These are phyloP conservation scores for Lordiphosa andalusiaca DNA, from an alignment of 2,888 invertebrate genomes.

Conservation along the genomic window DNA sequence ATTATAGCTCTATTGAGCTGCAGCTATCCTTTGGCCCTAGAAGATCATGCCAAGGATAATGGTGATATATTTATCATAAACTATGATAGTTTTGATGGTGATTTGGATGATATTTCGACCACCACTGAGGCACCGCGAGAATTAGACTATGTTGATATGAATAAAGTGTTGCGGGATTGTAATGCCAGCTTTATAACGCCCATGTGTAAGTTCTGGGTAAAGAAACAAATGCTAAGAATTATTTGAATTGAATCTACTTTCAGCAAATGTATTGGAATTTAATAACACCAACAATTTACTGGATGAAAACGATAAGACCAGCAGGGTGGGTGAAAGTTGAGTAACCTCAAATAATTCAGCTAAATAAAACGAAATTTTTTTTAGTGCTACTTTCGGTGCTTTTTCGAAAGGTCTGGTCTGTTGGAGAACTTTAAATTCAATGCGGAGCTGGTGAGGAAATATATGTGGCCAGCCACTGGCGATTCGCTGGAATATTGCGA, in stretches of 20 bases:
- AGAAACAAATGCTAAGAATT: background rate
- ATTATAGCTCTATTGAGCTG: slow-evolving; percentile 21
- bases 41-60: slow-evolving; percentile 65
- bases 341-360: background rate
- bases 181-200: slow-evolving; percentile 82
- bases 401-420: slow-evolving; percentile 81
- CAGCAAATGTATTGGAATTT: slow-evolving; percentile 81
- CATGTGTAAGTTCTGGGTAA: slow-evolving; percentile 78
- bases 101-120: slow-evolving; percentile 49
- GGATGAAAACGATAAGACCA: slow-evolving; percentile 82
- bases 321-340: slow-evolving; percentile 80
- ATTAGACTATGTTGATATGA: slow-evolving; percentile 73
- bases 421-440: slow-evolving; percentile 81
- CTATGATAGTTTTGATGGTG: slow-evolving; percentile 59
- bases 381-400: slow-evolving; percentile 83
- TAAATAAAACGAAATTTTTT: background rate
- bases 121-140: slow-evolving; percentile 28
- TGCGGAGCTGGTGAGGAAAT: slow-evolving; percentile 77
- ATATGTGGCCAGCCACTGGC: slow-evolving; percentile 79
- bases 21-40: slow-evolving; percentile 16
- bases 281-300: slow-evolving; percentile 82
- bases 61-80: slow-evolving; percentile 70
- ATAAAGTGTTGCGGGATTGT: slow-evolving; percentile 80
- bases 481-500: slow-evolving; percentile 77
- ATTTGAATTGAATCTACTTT: background rate